Evolutionary conservation across 37 sponge, comb jelly and placozoan species (phyloP).

Genomic region (Petrosia ficiformis): DNA sequence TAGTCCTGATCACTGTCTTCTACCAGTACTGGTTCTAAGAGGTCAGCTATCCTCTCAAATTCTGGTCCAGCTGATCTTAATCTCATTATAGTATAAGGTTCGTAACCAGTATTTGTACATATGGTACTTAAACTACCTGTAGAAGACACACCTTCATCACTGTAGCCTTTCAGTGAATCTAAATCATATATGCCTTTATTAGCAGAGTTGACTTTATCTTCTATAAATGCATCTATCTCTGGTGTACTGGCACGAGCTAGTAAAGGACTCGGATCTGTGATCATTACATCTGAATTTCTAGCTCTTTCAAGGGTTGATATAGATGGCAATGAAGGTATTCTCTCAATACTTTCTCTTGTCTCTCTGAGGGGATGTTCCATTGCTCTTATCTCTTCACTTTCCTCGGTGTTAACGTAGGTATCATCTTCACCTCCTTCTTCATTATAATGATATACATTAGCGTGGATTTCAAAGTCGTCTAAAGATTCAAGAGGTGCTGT

Average conservation of each 20-base stretch:
- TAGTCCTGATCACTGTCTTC: slow-evolving; percentile 14
- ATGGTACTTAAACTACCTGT: slow-evolving; percentile 34
- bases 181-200: slow-evolving; percentile 9
- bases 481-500: background rate
- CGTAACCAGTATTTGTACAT: slow-evolving; percentile 14
- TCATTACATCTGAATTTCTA: background rate
- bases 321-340: no score
- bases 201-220: slow-evolving; percentile 10
- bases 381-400: background rate
- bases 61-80: slow-evolving; percentile 41
- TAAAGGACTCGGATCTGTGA: background rate
- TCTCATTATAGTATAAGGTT: slow-evolving; percentile 32
- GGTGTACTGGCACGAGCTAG: slow-evolving; percentile 26
- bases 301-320: background rate
- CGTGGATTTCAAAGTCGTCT: background rate
- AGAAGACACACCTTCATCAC: slow-evolving; percentile 24
- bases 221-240: slow-evolving; percentile 18
- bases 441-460: background rate
- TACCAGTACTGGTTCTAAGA: slow-evolving; percentile 12
- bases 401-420: background rate
- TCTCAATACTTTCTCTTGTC: background rate
- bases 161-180: slow-evolving; percentile 33
- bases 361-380: background rate
- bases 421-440: slow-evolving; percentile 6
- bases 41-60: slow-evolving; percentile 14